Evolutionary conservation across 2,888 invertebrate genomes (phyloP).

Genomic region (Folsomia candida): DNA sequence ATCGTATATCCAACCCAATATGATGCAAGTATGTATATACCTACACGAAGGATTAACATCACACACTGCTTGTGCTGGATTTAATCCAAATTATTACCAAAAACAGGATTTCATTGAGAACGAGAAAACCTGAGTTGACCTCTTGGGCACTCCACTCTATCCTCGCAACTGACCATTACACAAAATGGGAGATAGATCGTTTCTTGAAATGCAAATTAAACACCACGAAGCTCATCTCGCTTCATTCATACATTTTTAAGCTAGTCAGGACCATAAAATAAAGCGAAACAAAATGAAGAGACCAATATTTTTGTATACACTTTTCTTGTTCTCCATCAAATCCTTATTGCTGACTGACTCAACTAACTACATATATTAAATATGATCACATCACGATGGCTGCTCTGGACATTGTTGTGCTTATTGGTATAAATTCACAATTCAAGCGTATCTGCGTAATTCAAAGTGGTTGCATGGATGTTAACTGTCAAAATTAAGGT

Average conservation of each 20-base stretch:
- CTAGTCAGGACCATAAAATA: neutral
- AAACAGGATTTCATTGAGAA: slow-evolving; percentile 21
- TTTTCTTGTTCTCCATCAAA: neutral
- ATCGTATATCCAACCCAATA: too few species aligned
- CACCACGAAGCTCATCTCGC: neutral
- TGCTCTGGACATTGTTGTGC: too few species aligned
- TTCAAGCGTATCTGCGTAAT: neutral
- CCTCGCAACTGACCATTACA: neutral
- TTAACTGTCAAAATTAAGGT: neutral
- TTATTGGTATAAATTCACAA: neutral
- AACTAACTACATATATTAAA: too few species aligned
- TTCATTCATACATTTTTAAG: neutral
- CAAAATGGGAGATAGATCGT: neutral
- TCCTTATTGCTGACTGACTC: neutral
- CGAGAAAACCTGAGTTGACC: slow-evolving; percentile 15
- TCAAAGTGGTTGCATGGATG: neutral
- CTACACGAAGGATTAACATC: too few species aligned
- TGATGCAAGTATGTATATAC: too few species aligned
- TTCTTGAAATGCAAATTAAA: slow-evolving; percentile 5
- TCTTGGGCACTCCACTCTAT: neutral
- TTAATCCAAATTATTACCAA: neutral
- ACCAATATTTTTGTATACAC: neutral
- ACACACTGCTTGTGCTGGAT: neutral
- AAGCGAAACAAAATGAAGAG: neutral
- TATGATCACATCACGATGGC: too few species aligned